A percentile compares a stretch with the other conserved stretches of the same genome.
These are phyloP conservation scores for Peromyscus eremicus DNA, from an alignment of 2,797 vertebrate species.

Conservation along the genomic window DNA sequence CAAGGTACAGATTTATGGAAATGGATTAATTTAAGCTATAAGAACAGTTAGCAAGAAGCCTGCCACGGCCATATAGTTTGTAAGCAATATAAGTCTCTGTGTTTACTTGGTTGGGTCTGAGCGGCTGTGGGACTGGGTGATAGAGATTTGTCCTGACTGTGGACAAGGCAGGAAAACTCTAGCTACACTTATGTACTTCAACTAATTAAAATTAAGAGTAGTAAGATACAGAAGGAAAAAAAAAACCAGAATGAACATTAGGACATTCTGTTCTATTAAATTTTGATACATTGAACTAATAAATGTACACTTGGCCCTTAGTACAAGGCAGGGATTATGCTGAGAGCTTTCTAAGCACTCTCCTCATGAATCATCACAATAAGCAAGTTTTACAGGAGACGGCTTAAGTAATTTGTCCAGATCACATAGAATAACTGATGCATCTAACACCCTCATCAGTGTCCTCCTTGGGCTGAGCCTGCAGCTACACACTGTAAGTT, in stretches of 20 bases:
- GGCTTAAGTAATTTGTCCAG: background rate
- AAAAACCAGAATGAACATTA: background rate
- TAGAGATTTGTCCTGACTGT: no score
- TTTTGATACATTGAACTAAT: background rate
- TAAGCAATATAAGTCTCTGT: no score
- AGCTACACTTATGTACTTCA: background rate
- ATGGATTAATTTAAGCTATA: no score
- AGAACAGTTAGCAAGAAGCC: no score
- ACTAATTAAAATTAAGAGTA: constrained; percentile 38
- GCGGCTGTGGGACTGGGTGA: no score
- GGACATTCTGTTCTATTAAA: constrained; percentile 5
- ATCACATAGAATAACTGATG: background rate
- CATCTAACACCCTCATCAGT: background rate
- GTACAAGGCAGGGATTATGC: background rate
- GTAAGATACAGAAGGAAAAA: background rate
- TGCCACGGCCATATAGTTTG: no score
- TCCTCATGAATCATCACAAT: background rate
- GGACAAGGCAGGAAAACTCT: no score
- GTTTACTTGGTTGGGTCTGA: no score
- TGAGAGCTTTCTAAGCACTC: background rate
- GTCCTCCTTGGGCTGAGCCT: background rate
- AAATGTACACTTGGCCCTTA: background rate
- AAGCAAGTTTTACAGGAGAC: background rate
- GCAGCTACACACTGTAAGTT: background rate
- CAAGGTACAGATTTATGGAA: no score